Conservation (phyloP, 2,888 invertebrate species). For the Drosophila gaucha region DNA sequence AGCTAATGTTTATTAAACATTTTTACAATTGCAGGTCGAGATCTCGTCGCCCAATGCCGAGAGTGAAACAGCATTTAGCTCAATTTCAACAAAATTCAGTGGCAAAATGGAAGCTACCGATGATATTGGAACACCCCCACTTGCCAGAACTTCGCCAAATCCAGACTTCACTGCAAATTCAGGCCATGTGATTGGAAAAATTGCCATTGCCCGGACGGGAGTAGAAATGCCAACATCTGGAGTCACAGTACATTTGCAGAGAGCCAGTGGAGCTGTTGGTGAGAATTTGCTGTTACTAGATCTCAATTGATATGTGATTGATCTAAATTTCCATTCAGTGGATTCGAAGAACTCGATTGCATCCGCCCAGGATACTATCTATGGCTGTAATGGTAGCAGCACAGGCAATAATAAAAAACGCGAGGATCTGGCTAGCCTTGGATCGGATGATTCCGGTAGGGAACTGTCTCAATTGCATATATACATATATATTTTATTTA, state of each 20-base stretch:
- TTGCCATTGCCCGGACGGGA: conserved; percentile 7
- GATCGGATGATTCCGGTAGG: conserved; percentile 87
- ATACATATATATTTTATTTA: not conserved
- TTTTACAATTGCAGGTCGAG: conserved; percentile 80
- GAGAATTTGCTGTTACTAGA: conserved; percentile 3
- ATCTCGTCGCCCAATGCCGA: conserved; percentile 85
- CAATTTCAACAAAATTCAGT: conserved; percentile 84
- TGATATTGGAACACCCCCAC: conserved; percentile 79
- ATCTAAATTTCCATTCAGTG: not conserved
- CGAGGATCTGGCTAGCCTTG: conserved; percentile 86
- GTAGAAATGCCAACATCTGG: conserved; percentile 14
- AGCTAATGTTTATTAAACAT: conserved; percentile 6
- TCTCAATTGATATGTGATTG: not conserved
- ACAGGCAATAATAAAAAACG: conserved; percentile 81
- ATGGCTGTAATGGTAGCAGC: conserved; percentile 58
- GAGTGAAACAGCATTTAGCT: conserved; percentile 84
- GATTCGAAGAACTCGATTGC: not conserved
- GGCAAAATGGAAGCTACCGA: conserved; percentile 83
- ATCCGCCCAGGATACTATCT: conserved; percentile 44
- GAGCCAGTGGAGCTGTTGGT: conserved; percentile 52
- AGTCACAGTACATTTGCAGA: conserved; percentile 31
- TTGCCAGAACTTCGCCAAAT: conserved; percentile 70
- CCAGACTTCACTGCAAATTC: conserved; percentile 53
- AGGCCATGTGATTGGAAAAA: conserved; percentile 23
- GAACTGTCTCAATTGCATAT: not conserved